Percentiles rank a stretch among this genome's conserved stretches.
Evolutionary conservation across 2,113 vertebrate genomes (phyloP).

Genomic region (Syngnathus floridae): DNA sequence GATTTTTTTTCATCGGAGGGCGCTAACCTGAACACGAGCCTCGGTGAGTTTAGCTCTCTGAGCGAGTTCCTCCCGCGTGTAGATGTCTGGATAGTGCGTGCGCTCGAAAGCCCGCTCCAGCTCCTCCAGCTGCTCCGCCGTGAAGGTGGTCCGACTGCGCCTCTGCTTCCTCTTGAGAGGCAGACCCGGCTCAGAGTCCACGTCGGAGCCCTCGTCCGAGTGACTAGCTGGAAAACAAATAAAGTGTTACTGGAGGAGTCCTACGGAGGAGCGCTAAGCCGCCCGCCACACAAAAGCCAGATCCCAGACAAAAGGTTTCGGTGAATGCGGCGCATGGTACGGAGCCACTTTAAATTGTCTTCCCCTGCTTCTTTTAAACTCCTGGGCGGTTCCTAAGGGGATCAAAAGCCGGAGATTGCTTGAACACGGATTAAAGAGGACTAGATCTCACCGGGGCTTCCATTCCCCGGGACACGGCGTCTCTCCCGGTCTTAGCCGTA

Average conservation of each 20-base stretch:
- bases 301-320: slow-evolving; percentile 37
- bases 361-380: slow-evolving; percentile 52
- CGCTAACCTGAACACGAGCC: slow-evolving; percentile 89
- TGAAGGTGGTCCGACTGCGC: slow-evolving; percentile 94
- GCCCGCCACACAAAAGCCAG: slow-evolving; percentile 22
- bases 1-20: background rate
- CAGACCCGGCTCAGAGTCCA: slow-evolving; percentile 94
- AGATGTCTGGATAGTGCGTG: slow-evolving; percentile 98
- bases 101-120: slow-evolving; percentile 95
- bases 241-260: slow-evolving; percentile 5
- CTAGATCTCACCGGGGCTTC: slow-evolving; percentile 56
- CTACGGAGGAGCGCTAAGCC: slow-evolving; percentile 6
- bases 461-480: slow-evolving; percentile 54
- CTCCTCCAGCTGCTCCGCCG: slow-evolving; percentile 93
- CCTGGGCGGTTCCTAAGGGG: slow-evolving; percentile 53
- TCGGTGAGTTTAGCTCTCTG: slow-evolving; percentile 96
- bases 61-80: slow-evolving; percentile 94
- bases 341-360: slow-evolving; percentile 53
- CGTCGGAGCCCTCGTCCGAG: slow-evolving; percentile 94
- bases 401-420: slow-evolving; percentile 66
- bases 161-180: slow-evolving; percentile 96
- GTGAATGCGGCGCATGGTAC: slow-evolving; percentile 46
- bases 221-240: slow-evolving; percentile 75
- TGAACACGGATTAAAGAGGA: slow-evolving; percentile 66
- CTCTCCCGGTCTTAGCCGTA: slow-evolving; percentile 55